Percentiles rank a stretch among this genome's conserved stretches.
phyloP scores from a whole-genome alignment of 1,140 invertebrate genomes.

The Aphelenchoides avenae region DNA sequence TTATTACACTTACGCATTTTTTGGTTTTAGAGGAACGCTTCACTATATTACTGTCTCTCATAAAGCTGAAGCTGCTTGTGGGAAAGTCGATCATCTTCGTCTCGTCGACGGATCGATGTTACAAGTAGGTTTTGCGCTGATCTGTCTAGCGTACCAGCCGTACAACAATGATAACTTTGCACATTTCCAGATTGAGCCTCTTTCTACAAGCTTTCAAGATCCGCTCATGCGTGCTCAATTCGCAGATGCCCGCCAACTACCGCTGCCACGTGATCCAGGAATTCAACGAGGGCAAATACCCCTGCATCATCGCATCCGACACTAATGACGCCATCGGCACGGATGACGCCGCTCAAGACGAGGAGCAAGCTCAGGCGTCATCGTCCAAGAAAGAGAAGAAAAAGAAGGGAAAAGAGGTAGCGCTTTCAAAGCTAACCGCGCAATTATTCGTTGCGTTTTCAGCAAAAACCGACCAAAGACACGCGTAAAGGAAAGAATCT shows the following conservation, averaged over 20 bases:
- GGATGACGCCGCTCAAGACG: conserved; percentile 62
- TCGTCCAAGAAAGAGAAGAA: conserved; percentile 69
- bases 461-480: no score
- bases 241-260: conserved; percentile 82
- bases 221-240: conserved; percentile 84
- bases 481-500: conserved; percentile 66
- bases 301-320: conserved; percentile 94
- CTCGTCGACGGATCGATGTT: conserved; percentile 78
- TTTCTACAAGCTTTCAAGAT: conserved; percentile 96
- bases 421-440: no score
- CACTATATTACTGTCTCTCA: conserved; percentile 81
- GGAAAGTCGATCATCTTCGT: conserved; percentile 97
- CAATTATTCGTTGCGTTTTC: no score
- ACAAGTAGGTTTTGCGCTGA: conserved; percentile 72
- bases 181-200: conserved; percentile 74
- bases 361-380: no score
- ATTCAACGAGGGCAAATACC: conserved; percentile 88
- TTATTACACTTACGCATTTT: no score
- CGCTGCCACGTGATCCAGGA: conserved; percentile 85
- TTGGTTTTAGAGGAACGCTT: conserved; percentile 68
- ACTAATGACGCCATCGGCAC: conserved; percentile 64
- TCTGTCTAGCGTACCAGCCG: background rate
- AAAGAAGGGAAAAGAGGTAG: conserved; percentile 89
- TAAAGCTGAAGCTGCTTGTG: conserved; percentile 85
- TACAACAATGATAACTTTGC: conserved; percentile 3